Evolutionary conservation across 1,140 invertebrate species (phyloP).

Genomic region (Trichomalopsis sarcophagae): DNA sequence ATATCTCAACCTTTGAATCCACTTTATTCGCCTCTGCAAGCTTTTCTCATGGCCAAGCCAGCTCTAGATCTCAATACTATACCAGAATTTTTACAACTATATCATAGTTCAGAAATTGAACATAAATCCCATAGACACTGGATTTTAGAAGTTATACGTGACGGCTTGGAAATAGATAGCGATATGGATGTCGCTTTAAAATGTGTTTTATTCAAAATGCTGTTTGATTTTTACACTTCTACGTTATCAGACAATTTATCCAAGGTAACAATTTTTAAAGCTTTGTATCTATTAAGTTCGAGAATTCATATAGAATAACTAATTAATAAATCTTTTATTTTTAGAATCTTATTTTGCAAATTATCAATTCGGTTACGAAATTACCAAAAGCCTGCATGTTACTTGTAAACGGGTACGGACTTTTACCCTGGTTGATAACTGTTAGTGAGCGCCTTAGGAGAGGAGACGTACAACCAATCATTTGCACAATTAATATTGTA

Average conservation of each 20-base stretch:
- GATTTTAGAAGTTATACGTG: slow-evolving; percentile 81
- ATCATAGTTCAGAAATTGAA: slow-evolving; percentile 82
- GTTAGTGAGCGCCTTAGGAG: slow-evolving; percentile 46
- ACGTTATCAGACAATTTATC: slow-evolving; percentile 69
- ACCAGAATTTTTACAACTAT: slow-evolving; percentile 85
- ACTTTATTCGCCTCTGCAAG: slow-evolving; percentile 81
- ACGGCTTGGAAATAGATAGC: slow-evolving; percentile 78
- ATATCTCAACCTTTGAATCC: slow-evolving; percentile 81
- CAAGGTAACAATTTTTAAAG: slow-evolving; percentile 70
- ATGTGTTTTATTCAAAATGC: slow-evolving; percentile 77
- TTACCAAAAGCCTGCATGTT: slow-evolving; percentile 78
- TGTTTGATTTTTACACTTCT: slow-evolving; percentile 75
- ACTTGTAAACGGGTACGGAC: slow-evolving; percentile 78
- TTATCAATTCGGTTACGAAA: slow-evolving; percentile 77
- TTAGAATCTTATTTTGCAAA: slow-evolving; percentile 77
- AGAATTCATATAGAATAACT: background rate
- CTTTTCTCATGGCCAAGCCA: slow-evolving; percentile 83
- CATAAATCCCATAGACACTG: slow-evolving; percentile 78
- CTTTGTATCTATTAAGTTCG: slow-evolving; percentile 16
- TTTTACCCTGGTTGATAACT: slow-evolving; percentile 78
- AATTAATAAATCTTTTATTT: slow-evolving; percentile 51
- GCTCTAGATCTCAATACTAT: slow-evolving; percentile 81
- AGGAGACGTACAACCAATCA: slow-evolving; percentile 51
- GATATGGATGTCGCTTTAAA: slow-evolving; percentile 79
- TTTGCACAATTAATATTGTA: slow-evolving; percentile 57